Conservation (phyloP, 2,888 invertebrate species). For the Sipha maydis region DNA sequence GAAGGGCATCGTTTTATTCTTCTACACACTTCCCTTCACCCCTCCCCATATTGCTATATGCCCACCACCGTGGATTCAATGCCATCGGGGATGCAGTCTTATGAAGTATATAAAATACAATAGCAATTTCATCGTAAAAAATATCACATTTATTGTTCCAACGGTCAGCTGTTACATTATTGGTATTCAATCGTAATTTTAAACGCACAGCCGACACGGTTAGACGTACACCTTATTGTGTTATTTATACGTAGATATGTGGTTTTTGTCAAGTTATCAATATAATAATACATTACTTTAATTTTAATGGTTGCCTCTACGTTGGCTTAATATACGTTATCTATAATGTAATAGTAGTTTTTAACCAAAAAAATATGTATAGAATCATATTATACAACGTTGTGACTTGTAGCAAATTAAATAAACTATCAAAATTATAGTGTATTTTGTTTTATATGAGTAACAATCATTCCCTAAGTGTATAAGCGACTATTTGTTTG, state of each 20-base stretch:
- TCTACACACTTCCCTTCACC: too few relatives aligned
- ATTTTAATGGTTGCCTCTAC: neutral
- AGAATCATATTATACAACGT: neutral
- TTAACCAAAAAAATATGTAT: neutral
- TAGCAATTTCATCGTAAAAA: neutral
- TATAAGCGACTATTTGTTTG: too few relatives aligned
- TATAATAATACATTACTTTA: neutral
- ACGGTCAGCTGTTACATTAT: neutral
- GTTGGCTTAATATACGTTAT: neutral
- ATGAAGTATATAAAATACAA: neutral
- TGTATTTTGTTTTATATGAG: neutral
- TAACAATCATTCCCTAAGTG: too few relatives aligned
- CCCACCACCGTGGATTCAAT: too few relatives aligned
- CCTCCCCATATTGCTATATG: too few relatives aligned
- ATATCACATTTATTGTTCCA: neutral
- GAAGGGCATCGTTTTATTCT: too few relatives aligned
- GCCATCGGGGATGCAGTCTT: too few relatives aligned
- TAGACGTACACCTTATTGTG: too few relatives aligned
- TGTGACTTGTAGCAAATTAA: neutral
- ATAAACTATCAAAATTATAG: neutral
- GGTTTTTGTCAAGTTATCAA: neutral
- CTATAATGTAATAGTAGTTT: neutral
- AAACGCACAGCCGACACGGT: neutral
- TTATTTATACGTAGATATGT: neutral
- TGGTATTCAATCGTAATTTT: neutral